Base-by-base conservation (phyloP, 2,113 vertebrate genomes). In the Pseudorasbora parva region DNA sequence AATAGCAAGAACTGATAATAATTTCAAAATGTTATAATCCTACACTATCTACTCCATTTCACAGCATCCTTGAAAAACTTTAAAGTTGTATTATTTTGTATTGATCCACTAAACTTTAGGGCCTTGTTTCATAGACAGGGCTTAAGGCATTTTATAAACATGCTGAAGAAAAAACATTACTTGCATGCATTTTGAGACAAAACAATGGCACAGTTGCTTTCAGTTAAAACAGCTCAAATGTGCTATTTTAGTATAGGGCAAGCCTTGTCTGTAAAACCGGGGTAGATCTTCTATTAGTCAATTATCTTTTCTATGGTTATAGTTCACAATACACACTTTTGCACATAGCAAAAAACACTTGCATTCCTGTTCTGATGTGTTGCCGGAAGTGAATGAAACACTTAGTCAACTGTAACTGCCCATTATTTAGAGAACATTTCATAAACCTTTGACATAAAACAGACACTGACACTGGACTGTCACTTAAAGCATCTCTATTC, bases 371-470 rank as follows among this genome's bases (percentile, higher is more conserved):
- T 72, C 41, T 47, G 9, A 12, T 47, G 11, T 47, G 45, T 9
- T 45, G 41, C n/a, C 23, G n/a, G 21, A 45, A 23, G 41, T 45
- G 41, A 43, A 72, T 47, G 17, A n/a, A 45, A 43, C 21, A n/a
- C 21, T 6, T 43, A 43, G 23, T 25, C 69, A 7, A 25, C 37
- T 72, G 41, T 25, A 23, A 72, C 4, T 14, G 17, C 47, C 45
- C 72, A 30, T 19, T 51, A 17, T 75, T 75, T 75, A 74, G 72
- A 74, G 45, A 23, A 74, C 23, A 74, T 27, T 27, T 51, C 72
- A 27, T 51, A 23, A 1, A 47, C 27, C 66, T 59, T 37, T 79
- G 51, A 62, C 76, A 77, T 30, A 8, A 64, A 23, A 45, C 15
- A 76, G 5, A 69, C n/a, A 41, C 47, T 73, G 81, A 78, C 51